Conservation (phyloP, 2,797 vertebrate genomes). For the Enteromius viviparus region DNA sequence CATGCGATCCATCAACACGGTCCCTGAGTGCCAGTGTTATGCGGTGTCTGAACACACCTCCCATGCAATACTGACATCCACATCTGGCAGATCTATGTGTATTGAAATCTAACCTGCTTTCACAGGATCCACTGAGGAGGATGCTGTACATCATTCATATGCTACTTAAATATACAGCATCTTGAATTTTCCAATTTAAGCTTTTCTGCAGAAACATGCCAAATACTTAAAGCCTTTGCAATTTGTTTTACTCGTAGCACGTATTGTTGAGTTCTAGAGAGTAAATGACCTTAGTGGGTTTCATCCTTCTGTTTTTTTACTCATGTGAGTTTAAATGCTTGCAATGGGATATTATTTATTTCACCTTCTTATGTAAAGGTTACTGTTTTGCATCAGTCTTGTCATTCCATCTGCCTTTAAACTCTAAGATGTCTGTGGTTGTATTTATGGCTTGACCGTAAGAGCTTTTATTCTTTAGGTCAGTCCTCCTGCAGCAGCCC, state of each 20-base stretch:
- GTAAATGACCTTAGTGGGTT: neutral
- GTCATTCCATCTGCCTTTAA: slow-evolving; percentile 29
- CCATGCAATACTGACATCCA: slow-evolving; percentile 24
- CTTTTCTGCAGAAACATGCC: neutral
- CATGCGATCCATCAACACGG: slow-evolving; percentile 60
- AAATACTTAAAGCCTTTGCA: neutral
- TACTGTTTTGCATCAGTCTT: slow-evolving; percentile 32
- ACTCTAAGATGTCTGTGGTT: slow-evolving; percentile 29
- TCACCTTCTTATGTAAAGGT: neutral
- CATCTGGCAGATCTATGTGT: slow-evolving; percentile 43
- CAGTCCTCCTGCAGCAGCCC: slow-evolving; percentile 2
- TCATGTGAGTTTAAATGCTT: neutral
- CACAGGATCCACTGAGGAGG: neutral
- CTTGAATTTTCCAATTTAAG: neutral
- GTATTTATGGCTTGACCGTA: slow-evolving; percentile 33
- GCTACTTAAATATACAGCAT: neutral
- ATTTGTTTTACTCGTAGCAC: neutral
- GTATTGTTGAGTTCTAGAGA: neutral
- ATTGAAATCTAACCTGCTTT: slow-evolving; percentile 4
- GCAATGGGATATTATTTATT: slow-evolving; percentile 10
- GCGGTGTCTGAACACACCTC: slow-evolving; percentile 48
- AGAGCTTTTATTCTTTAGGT: slow-evolving; percentile 11
- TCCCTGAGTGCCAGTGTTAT: slow-evolving; percentile 43
- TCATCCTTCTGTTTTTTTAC: neutral
- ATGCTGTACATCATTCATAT: neutral